Conservation (phyloP, 1,140 invertebrate species). For the Micrasema longulum region DNA sequence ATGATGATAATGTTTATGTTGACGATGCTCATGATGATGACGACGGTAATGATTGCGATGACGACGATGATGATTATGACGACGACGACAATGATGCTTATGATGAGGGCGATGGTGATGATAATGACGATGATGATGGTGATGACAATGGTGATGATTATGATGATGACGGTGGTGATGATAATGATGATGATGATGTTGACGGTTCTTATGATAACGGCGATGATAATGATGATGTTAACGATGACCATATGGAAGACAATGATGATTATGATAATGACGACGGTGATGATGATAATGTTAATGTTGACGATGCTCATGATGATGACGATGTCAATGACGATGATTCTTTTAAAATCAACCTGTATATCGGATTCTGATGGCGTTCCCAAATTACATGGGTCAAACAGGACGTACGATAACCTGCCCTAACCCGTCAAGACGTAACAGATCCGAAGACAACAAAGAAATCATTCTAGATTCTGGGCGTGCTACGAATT, state of each 20-base stretch:
- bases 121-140: no score
- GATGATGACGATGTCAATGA: neutral
- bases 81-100: no score
- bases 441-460: slow-evolving; percentile 27
- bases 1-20: neutral
- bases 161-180: neutral
- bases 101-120: no score
- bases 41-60: neutral
- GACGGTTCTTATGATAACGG: neutral
- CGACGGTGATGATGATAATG: neutral
- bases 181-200: neutral
- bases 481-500: neutral
- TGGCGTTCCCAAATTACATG: neutral
- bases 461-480: slow-evolving; percentile 17
- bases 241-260: neutral
- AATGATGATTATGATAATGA: no score
- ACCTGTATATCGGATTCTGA: neutral
- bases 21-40: neutral
- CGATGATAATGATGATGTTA: neutral
- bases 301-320: neutral
- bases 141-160: no score
- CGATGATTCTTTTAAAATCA: neutral
- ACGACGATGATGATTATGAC: no score
- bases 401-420: slow-evolving; percentile 27
- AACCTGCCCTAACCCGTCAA: slow-evolving; percentile 12